Conservation (phyloP, 1,140 invertebrate genomes). For the Brachionus rubens region DNA sequence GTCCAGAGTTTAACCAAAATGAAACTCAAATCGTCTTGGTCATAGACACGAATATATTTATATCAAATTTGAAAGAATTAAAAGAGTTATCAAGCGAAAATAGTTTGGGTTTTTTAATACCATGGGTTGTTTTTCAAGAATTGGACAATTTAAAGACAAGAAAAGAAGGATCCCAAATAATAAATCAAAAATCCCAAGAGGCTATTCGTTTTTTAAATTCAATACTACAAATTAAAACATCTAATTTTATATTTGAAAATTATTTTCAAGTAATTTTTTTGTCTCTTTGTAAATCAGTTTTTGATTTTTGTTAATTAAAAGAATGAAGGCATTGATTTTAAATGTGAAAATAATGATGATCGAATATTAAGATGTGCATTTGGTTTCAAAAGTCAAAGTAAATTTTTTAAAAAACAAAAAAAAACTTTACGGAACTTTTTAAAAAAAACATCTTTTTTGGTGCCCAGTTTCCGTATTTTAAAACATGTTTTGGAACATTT, state of each 20-base stretch:
- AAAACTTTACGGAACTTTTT: too few species aligned
- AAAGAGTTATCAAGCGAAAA: background rate
- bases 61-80: conserved; percentile 21
- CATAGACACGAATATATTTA: conserved; percentile 18
- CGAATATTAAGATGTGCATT: background rate
- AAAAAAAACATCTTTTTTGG: too few species aligned
- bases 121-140: conserved; percentile 34
- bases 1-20: background rate
- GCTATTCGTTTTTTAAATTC: background rate
- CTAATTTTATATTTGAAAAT: conserved; percentile 13
- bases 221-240: background rate
- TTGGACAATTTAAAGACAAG: conserved; percentile 28
- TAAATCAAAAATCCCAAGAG: conserved; percentile 2
- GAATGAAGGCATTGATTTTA: background rate
- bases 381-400: background rate
- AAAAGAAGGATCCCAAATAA: background rate
- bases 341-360: background rate
- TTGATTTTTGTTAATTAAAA: background rate
- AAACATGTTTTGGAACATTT: too few species aligned
- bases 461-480: too few species aligned
- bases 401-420: too few species aligned
- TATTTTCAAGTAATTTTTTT: background rate
- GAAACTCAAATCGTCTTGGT: background rate
- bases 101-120: background rate
- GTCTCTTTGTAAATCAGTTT: too few species aligned